phyloP scores from a whole-genome alignment of 1,140 invertebrate genomes.

The Brachionus rubens region DNA sequence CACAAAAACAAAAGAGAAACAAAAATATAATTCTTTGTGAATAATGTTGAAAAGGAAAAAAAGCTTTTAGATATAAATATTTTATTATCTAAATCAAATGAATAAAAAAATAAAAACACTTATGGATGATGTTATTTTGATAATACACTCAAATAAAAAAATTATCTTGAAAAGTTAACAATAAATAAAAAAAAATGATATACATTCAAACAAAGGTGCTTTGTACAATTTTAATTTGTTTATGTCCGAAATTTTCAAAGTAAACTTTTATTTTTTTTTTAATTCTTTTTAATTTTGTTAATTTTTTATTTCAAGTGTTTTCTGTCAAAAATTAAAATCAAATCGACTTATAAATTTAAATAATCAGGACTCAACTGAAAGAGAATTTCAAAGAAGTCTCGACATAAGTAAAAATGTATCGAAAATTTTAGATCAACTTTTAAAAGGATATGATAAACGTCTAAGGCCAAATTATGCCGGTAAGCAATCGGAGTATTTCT shows the following conservation, averaged over 20 bases:
- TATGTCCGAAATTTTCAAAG: background rate
- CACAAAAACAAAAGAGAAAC: too few species aligned
- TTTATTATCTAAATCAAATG: too few species aligned
- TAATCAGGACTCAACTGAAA: background rate
- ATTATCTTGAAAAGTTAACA: too few species aligned
- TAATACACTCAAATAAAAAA: too few species aligned
- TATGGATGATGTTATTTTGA: too few species aligned
- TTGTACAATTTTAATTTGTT: background rate
- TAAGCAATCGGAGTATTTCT: conserved; percentile 25
- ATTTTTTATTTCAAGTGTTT: background rate
- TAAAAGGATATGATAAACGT: conserved; percentile 50
- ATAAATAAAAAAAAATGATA: background rate
- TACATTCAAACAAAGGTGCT: conserved; percentile 3
- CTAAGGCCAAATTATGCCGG: conserved; percentile 50
- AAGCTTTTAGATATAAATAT: too few species aligned
- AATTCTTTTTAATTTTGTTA: background rate
- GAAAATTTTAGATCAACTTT: conserved; percentile 48
- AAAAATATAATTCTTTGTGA: too few species aligned
- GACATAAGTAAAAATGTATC: conserved; percentile 49
- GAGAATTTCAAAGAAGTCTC: background rate
- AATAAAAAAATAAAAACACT: too few species aligned
- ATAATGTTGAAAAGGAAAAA: too few species aligned
- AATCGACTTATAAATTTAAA: background rate
- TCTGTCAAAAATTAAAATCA: background rate
- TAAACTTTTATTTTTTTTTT: background rate